These are phyloP conservation scores for Venusia cambrica DNA, from an alignment of 2,888 invertebrate species.

Conservation along the genomic window DNA sequence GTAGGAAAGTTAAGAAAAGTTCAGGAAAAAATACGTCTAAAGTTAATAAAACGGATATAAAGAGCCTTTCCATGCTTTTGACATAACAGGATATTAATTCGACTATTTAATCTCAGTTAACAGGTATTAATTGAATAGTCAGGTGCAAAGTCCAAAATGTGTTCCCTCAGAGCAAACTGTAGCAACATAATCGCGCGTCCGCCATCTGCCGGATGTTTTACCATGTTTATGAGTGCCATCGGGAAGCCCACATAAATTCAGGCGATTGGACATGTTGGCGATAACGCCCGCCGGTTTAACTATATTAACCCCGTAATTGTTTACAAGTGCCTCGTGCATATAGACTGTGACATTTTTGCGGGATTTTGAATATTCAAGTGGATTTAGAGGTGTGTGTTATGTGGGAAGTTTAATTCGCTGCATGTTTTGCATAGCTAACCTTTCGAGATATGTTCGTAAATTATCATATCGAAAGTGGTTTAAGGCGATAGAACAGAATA, in stretches of 20 bases:
- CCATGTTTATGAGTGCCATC: constrained; percentile 76
- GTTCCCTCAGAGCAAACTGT: constrained; percentile 14
- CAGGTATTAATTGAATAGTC: no score
- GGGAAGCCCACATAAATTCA: constrained; percentile 72
- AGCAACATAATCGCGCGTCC: constrained; percentile 61
- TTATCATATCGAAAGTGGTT: no score
- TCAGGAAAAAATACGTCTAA: no score
- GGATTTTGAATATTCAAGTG: constrained; percentile 19
- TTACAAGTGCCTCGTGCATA: constrained; percentile 37
- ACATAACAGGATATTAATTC: no score
- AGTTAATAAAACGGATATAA: no score
- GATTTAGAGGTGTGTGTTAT: constrained; percentile 8
- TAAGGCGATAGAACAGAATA: no score
- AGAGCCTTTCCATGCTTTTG: no score
- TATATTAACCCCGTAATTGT: constrained; percentile 53
- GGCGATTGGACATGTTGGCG: constrained; percentile 60
- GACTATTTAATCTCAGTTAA: no score
- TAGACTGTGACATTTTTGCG: constrained; percentile 30
- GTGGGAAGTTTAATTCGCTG: no score
- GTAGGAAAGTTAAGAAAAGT: no score
- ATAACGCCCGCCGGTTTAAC: constrained; percentile 58
- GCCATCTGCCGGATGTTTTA: constrained; percentile 77
- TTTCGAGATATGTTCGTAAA: no score
- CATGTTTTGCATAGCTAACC: no score
- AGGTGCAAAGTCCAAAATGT: constrained; percentile 18